Conservation (phyloP, 2,888 invertebrate genomes). For the Epirrita christyi region DNA sequence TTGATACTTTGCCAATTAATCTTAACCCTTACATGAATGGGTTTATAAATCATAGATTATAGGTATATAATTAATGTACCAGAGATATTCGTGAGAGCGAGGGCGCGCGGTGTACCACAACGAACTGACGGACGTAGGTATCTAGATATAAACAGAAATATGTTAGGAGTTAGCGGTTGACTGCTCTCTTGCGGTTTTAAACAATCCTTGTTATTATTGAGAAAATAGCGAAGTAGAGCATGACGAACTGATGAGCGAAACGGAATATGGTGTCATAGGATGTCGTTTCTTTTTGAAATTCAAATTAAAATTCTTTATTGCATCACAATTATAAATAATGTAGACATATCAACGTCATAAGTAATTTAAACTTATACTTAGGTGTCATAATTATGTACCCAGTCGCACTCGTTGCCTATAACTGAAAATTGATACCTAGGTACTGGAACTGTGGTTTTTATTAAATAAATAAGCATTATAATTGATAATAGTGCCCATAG, state of each 20-base stretch:
- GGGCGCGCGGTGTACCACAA: conserved; percentile 46
- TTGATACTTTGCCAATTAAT: neutral
- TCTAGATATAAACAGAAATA: conserved; percentile 16
- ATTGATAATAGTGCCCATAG: no score
- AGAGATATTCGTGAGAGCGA: conserved; percentile 54
- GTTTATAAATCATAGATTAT: conserved; percentile 36
- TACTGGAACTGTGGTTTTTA: no score
- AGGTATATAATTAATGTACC: conserved; percentile 36
- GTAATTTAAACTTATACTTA: no score
- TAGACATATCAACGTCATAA: no score
- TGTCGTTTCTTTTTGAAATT: conserved; percentile 2
- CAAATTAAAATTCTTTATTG: no score
- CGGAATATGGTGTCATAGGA: conserved; percentile 20
- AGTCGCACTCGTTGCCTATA: no score
- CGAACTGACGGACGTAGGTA: conserved; percentile 25
- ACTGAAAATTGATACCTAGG: no score
- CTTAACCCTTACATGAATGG: conserved; percentile 2
- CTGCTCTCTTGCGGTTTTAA: conserved; percentile 21
- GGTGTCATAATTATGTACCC: no score
- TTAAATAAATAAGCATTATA: no score
- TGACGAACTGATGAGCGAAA: conserved; percentile 30
- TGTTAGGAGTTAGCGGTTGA: conserved; percentile 19
- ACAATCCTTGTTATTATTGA: conserved; percentile 18
- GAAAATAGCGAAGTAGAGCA: conserved; percentile 26
- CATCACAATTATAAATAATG: no score